These are phyloP conservation scores for Mesorhabditis sp. DNA, from an alignment of 2,888 invertebrate species.

Conservation along the genomic window DNA sequence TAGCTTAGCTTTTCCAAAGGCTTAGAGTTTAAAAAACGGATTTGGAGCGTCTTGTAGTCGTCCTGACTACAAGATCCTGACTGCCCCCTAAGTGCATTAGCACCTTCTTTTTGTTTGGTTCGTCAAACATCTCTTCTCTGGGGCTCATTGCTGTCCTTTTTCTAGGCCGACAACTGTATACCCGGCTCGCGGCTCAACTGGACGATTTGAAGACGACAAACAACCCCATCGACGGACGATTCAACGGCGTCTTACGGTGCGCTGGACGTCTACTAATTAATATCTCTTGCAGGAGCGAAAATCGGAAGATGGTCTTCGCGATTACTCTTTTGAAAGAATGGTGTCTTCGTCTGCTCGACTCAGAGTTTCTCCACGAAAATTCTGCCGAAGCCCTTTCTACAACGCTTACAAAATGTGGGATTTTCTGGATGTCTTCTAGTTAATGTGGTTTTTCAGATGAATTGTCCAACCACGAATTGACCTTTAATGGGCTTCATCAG, in stretches of 20 bases:
- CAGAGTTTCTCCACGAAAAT: conserved; percentile 13
- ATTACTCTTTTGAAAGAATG: conserved; percentile 18
- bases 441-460: conserved; percentile 24
- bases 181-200: too few relatives aligned
- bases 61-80: too few relatives aligned
- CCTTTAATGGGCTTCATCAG: conserved; percentile 23
- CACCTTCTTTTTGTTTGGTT: conserved; percentile 12
- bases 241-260: not conserved
- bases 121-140: not conserved
- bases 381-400: conserved; percentile 29
- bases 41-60: too few relatives aligned
- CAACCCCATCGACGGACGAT: not conserved
- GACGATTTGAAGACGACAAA: too few relatives aligned
- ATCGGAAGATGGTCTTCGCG: not conserved
- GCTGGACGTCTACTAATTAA: not conserved
- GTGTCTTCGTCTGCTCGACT: conserved; percentile 16
- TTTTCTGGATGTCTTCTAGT: not conserved
- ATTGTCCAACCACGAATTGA: conserved; percentile 21
- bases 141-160: conserved; percentile 15
- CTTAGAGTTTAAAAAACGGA: too few relatives aligned
- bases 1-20: too few relatives aligned
- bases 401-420: conserved; percentile 27
- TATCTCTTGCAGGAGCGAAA: not conserved
- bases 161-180: too few relatives aligned
- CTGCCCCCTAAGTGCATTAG: too few relatives aligned